phyloP scores from a whole-genome alignment of 1,140 invertebrate genomes.

The Drosophila lacteicornis region DNA sequence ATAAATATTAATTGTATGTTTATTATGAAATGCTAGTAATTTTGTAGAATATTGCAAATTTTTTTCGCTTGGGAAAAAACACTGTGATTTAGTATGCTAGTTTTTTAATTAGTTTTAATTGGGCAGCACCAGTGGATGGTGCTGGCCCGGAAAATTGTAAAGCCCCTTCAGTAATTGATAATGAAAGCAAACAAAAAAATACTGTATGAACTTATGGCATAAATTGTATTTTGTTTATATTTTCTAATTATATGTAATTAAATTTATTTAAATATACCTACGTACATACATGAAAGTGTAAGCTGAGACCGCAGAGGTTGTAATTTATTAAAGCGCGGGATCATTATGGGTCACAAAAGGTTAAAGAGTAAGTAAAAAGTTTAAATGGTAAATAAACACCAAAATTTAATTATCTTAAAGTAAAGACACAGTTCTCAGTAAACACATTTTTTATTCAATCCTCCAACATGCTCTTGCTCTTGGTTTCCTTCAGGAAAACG shows the following conservation, averaged over 20 bases:
- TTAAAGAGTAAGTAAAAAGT: no score
- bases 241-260: constrained; percentile 78
- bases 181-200: constrained; percentile 16
- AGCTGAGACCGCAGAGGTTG: constrained; percentile 14
- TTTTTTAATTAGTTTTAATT: constrained; percentile 84
- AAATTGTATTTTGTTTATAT: constrained; percentile 72
- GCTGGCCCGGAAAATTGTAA: constrained; percentile 19
- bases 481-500: constrained; percentile 74
- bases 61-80: constrained; percentile 82
- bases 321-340: neutral
- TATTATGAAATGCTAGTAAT: constrained; percentile 53
- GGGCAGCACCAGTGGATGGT: constrained; percentile 34
- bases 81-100: constrained; percentile 84
- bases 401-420: no score
- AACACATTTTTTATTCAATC: constrained; percentile 41
- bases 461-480: constrained; percentile 74
- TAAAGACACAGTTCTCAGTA: no score
- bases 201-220: constrained; percentile 55
- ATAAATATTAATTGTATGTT: constrained; percentile 46
- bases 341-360: neutral
- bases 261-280: constrained; percentile 77
- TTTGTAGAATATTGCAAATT: constrained; percentile 80
- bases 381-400: no score
- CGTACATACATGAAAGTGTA: constrained; percentile 61
- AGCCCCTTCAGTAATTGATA: constrained; percentile 26